Conservation (phyloP, 2,113 vertebrate species). For the Urocitellus parryii region DNA sequence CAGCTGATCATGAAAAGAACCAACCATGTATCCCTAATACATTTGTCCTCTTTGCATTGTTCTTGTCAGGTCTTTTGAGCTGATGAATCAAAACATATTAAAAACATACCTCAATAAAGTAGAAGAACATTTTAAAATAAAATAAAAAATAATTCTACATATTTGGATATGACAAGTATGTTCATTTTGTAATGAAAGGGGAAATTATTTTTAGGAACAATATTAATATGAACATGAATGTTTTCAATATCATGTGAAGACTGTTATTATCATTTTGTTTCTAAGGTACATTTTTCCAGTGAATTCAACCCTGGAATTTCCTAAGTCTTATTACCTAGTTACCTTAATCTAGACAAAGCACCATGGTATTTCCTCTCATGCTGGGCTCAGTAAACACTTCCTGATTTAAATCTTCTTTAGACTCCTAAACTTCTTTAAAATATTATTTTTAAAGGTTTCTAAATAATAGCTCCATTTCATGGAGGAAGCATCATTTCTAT, state of each 20-base stretch:
- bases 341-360: not conserved
- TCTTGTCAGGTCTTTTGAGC: no score
- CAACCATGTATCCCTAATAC: no score
- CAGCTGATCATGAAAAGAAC: no score
- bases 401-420: not conserved
- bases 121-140: not conserved
- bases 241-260: not conserved
- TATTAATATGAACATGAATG: not conserved
- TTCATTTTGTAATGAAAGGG: not conserved
- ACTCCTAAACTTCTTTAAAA: not conserved
- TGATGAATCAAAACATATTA: no score
- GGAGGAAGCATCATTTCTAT: not conserved
- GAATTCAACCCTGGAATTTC: not conserved
- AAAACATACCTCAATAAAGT: not conserved
- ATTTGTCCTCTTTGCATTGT: no score
- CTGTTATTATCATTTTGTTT: not conserved
- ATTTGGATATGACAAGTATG: not conserved
- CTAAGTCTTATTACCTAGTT: not conserved
- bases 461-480: not conserved
- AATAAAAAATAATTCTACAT: not conserved
- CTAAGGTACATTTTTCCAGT: not conserved
- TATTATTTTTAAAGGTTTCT: not conserved
- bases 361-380: not conserved
- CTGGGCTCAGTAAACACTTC: not conserved
- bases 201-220: not conserved